Evolutionary conservation across 2,113 vertebrate species (phyloP).

Genomic region (Burhinus oedicnemus): DNA sequence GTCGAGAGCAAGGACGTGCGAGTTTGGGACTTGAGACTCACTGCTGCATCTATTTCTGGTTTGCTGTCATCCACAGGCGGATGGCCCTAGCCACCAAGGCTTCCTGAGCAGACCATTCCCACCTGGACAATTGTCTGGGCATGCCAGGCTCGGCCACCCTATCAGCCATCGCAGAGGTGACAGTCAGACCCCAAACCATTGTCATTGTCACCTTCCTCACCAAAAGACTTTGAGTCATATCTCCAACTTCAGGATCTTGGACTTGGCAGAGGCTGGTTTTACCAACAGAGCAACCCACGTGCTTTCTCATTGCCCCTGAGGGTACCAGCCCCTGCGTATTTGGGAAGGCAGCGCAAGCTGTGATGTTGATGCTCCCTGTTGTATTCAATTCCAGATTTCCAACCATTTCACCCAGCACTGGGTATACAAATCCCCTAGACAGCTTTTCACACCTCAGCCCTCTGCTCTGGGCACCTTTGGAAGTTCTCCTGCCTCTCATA

Average conservation of each 20-base stretch:
- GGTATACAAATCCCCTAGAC: not conserved
- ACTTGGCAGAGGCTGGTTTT: not conserved
- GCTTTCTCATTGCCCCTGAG: too few relatives aligned
- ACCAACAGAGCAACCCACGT: not conserved
- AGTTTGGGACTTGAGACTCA: not conserved
- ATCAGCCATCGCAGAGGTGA: not conserved
- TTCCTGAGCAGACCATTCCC: not conserved
- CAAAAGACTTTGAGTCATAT: not conserved
- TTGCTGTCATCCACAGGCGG: not conserved
- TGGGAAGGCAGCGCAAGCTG: not conserved
- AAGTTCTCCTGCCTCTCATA: not conserved
- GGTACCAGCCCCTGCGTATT: not conserved
- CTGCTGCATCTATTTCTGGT: not conserved
- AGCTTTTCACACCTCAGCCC: not conserved
- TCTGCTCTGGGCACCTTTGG: not conserved
- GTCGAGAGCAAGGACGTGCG: not conserved
- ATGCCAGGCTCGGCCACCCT: fast-evolving
- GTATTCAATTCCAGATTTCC: not conserved
- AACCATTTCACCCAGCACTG: not conserved
- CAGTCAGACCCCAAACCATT: fast-evolving
- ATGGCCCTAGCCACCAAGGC: not conserved
- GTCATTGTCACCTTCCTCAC: not conserved
- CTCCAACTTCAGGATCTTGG: not conserved
- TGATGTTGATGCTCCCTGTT: not conserved
- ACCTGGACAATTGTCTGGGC: not conserved